These are phyloP conservation scores for Pimephales promelas DNA, from an alignment of 2,113 vertebrate species.

Conservation along the genomic window DNA sequence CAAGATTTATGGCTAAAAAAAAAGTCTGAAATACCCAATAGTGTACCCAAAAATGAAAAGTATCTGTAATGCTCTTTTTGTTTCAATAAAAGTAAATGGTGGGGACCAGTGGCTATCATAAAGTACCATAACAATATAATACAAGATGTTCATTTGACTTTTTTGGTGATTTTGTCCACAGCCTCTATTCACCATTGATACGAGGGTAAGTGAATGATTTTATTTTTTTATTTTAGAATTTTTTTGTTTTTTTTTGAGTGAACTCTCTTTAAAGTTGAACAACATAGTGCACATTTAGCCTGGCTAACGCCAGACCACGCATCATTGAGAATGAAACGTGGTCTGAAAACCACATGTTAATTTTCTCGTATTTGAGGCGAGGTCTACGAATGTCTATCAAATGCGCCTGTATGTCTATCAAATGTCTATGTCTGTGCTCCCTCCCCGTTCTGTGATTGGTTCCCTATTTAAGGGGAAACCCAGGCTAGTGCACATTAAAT, in stretches of 20 bases:
- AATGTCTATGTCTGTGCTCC: too few relatives aligned
- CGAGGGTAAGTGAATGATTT: too few relatives aligned
- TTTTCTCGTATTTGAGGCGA: too few relatives aligned
- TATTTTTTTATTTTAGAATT: too few relatives aligned
- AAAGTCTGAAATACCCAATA: slow-evolving; percentile 15
- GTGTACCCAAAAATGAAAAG: neutral
- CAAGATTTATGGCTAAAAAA: neutral
- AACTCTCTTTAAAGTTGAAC: neutral
- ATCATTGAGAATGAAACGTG: too few relatives aligned
- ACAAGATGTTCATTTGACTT: neutral
- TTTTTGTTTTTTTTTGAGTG: neutral
- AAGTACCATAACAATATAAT: neutral
- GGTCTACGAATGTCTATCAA: too few relatives aligned
- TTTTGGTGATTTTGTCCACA: neutral
- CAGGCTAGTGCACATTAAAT: neutral
- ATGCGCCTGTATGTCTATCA: too few relatives aligned
- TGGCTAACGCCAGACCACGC: too few relatives aligned
- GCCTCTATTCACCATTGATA: neutral
- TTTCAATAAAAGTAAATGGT: neutral
- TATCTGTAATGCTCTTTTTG: neutral
- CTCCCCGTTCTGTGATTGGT: too few relatives aligned
- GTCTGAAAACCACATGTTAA: too few relatives aligned
- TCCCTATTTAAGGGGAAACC: too few relatives aligned
- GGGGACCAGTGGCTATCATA: neutral
- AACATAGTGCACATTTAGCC: neutral